Evolutionary conservation across 2,797 vertebrate genomes (phyloP).

Genomic region (Cuniculus paca): DNA sequence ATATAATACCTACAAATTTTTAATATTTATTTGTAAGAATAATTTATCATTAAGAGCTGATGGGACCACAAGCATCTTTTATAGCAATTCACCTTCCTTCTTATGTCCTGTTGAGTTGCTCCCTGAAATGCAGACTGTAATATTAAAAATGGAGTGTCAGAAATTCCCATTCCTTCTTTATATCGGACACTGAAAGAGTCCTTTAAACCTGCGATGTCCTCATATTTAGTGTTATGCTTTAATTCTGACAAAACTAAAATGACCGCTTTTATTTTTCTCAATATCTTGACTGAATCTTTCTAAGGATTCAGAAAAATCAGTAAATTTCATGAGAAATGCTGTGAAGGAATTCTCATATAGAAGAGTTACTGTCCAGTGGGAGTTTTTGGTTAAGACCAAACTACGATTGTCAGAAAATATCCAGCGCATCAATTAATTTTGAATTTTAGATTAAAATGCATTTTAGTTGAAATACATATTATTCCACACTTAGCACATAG

Average conservation of each 20-base stretch:
- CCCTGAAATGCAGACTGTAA: not conserved
- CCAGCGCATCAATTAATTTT: not conserved
- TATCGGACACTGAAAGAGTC: not conserved
- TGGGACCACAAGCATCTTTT: not conserved
- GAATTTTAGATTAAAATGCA: conserved; percentile 9
- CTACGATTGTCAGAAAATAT: not conserved
- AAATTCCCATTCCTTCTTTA: not conserved
- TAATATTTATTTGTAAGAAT: conserved; percentile 20
- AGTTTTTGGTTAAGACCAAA: not conserved
- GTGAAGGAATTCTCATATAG: not conserved
- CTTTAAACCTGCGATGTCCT: not conserved
- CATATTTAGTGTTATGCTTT: not conserved
- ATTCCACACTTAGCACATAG: not conserved
- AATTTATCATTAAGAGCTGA: not conserved
- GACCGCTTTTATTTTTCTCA: not conserved
- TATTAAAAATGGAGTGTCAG: not conserved
- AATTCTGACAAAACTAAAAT: not conserved
- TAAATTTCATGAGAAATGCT: not conserved
- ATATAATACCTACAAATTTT: not conserved
- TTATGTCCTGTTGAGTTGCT: not conserved
- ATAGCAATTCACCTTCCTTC: not conserved
- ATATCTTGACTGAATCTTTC: not conserved
- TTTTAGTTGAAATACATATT: not conserved
- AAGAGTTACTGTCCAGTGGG: not conserved
- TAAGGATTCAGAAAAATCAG: not conserved